These are phyloP conservation scores for Agriotes lineatus DNA, from an alignment of 2,888 invertebrate genomes.

Conservation along the genomic window DNA sequence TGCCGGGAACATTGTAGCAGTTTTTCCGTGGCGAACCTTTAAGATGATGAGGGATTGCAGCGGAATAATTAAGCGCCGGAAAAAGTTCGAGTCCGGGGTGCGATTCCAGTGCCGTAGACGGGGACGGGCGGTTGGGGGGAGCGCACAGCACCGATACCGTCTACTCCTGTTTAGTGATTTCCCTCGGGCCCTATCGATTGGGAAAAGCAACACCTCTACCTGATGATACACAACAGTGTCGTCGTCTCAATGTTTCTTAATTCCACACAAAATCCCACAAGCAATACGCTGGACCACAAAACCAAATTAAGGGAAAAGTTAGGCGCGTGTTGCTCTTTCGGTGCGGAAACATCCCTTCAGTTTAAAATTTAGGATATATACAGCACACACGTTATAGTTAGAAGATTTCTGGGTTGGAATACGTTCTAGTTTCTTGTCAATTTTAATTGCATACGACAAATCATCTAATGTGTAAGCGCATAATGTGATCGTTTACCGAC, in stretches of 20 bases:
- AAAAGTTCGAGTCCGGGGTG: constrained; percentile 40
- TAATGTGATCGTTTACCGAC: too few relatives aligned
- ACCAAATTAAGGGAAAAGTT: constrained; percentile 30
- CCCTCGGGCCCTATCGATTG: constrained; percentile 65
- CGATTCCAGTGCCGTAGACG: constrained; percentile 53
- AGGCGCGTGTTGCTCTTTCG: not conserved
- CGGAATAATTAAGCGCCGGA: constrained; percentile 37
- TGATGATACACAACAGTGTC: constrained; percentile 43
- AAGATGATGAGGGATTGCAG: constrained; percentile 32
- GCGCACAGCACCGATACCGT: constrained; percentile 47
- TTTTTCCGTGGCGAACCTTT: constrained; percentile 5
- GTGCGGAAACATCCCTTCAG: not conserved
- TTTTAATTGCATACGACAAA: too few relatives aligned
- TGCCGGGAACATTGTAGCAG: not conserved
- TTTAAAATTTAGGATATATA: too few relatives aligned
- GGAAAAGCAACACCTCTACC: constrained; percentile 60
- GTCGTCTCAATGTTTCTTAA: constrained; percentile 40
- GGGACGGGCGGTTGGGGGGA: constrained; percentile 52
- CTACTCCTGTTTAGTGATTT: constrained; percentile 64
- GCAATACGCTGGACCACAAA: constrained; percentile 38
- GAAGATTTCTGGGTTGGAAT: too few relatives aligned
- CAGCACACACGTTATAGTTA: too few relatives aligned
- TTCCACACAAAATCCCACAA: constrained; percentile 39
- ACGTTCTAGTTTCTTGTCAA: too few relatives aligned
- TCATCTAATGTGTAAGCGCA: too few relatives aligned